Evolutionary conservation across 2,113 vertebrate species (phyloP), one percentile per base, ranked within the genome.

Genomic region (Cheilinus undulatus): DNA sequence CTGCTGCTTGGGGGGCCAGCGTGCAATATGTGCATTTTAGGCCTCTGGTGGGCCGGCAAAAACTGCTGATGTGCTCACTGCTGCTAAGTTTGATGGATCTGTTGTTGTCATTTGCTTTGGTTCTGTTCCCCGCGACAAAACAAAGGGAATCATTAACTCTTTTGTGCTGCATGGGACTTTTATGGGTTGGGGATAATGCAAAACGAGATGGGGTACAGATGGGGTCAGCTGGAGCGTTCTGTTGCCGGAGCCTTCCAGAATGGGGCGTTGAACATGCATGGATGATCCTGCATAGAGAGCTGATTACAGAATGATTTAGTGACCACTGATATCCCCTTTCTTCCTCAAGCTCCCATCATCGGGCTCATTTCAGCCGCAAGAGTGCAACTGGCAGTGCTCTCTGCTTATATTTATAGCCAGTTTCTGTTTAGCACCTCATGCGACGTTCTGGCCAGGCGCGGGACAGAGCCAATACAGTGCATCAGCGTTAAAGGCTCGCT

Each of bases 81-180:
- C 91, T 84, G 88, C 94, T 95, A 95, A 95, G 92, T 94, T 95
- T 96, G 95, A 96, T 96, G 94, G 95, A 96, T 96, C 92, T 95
- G 92, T 93, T 95, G 93, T 94, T 95, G 93, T 95, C 94, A 94
- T 93, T 94, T 93, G 94, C 93, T 96, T 95, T 94, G 89, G 91
- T 93, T 90, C 88, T 65, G 62, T 89, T 92, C 87, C 86, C 86
- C 84, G 80, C 89, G 84, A 93, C 92, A 88, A 92, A 94, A 96
- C 93, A 95, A 95, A 96, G 92, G 93, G 93, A 93, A 95, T 94
- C 92, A 96, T 96, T 95, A 96, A 95, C 94, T 95, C 95, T 94
- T 95, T 95, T 96, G 92, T 96, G 94, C 92, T 92, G 93, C 92
- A 92, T 91, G 90, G 93, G 92, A 94, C 94, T 94, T 95, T 96